A percentile compares a stretch with the other conserved stretches of the same genome.
These are phyloP conservation scores for Chelmon rostratus DNA, from an alignment of 2,797 vertebrate species.

Conservation along the genomic window DNA sequence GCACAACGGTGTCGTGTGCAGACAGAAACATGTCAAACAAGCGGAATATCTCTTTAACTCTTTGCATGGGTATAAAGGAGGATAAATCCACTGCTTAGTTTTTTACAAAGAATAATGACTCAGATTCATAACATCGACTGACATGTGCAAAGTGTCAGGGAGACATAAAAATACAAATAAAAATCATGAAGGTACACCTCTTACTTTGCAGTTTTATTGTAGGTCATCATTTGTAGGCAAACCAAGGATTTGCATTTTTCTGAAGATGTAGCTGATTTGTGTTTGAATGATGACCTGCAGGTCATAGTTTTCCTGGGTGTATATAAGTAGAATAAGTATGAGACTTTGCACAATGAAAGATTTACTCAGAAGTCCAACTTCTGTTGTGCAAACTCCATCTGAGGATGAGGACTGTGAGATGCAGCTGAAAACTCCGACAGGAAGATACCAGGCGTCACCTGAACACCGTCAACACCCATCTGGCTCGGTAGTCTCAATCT, in stretches of 20 bases:
- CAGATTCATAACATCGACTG: neutral
- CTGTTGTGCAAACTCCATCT: too few relatives aligned
- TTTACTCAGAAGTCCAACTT: too few relatives aligned
- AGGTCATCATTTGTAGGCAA: neutral
- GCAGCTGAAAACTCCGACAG: too few relatives aligned
- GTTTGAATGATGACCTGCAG: neutral
- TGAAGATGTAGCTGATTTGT: neutral
- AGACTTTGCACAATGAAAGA: too few relatives aligned
- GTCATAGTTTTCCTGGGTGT: too few relatives aligned
- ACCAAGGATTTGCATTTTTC: neutral
- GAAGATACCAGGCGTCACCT: too few relatives aligned
- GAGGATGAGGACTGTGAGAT: too few relatives aligned
- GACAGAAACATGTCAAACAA: conserved; percentile 49
- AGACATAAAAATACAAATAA: neutral
- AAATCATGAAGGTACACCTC: too few relatives aligned
- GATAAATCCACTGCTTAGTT: neutral
- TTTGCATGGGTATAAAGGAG: conserved; percentile 14
- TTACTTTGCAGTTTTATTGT: too few relatives aligned
- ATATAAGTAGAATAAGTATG: too few relatives aligned
- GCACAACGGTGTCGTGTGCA: conserved; percentile 62
- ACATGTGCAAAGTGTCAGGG: neutral
- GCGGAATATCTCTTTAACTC: conserved; percentile 33
- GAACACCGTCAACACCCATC: too few relatives aligned
- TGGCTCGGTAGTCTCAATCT: too few relatives aligned
- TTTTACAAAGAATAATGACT: neutral